Evolutionary conservation across 2,888 invertebrate species (phyloP), one percentile per base, ranked within the genome.

Genomic region (Pinctada fucata): DNA sequence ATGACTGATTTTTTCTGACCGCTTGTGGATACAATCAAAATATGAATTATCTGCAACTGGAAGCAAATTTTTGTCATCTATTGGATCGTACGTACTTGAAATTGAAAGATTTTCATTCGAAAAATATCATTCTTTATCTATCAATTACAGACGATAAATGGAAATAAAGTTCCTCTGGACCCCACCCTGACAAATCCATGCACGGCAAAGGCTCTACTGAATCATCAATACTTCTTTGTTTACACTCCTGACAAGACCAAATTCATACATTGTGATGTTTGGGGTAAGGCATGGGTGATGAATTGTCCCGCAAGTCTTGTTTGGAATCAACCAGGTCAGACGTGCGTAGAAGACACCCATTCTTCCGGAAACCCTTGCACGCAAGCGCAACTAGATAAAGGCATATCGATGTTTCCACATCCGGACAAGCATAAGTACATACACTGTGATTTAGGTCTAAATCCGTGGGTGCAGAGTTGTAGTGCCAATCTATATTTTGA

Each of bases 201-300:
- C 47, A 75, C 75, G 47, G 58, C 72, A 5, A 31, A 72, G 3
- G 75, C 71, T 1, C 13, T 75, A 2, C 67, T 64, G n/a, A 49
- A 72, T 10, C n/a, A 74, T 63, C 51, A 51, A 3, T 73, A 63
- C n/a, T 81, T 70, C 68, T 81, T 81, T 68, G 50, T 68, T 10
- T 81, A 79, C 13, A 48, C 81, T 2, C 8, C 8, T 2, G 71
- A 81, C 65, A 64, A 49, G 10, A 73, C 66, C 8, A 76, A 79
- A 47, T 83, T 78, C 64, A 79, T 84, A 65, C 84, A 86, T 52
- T 86, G 86, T 66, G 82, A 81, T 71, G 73, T 76, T 10, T 84
- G 79, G 80, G 86, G 86, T 13, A 63, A 77, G 31, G 78, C 81
- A 5, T 84, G 82, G 80, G 65, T 85, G 6, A 67, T 80, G 68